Percentiles rank a stretch among this genome's conserved stretches.
phyloP scores from a whole-genome alignment of 2,888 invertebrate genomes.

The Hecatera dysodea region DNA sequence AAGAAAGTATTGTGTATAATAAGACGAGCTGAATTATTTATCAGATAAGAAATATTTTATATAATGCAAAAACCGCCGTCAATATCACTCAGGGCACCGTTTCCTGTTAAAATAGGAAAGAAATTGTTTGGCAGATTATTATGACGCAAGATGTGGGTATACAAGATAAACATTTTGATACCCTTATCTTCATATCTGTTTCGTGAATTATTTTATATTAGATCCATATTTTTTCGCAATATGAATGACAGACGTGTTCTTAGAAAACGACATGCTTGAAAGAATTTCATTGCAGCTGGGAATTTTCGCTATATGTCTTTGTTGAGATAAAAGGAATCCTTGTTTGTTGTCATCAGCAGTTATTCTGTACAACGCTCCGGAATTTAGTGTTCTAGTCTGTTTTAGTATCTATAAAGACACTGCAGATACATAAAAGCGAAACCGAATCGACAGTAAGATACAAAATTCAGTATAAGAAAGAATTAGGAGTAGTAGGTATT shows the following conservation, averaged over 20 bases:
- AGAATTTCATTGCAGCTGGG: constrained; percentile 20
- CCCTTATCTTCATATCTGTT: constrained; percentile 25
- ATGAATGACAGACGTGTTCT: background rate
- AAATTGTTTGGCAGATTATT: constrained; percentile 41
- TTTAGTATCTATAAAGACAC: background rate
- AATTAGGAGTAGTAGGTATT: background rate
- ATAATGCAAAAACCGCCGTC: constrained; percentile 57
- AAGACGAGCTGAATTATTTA: constrained; percentile 23
- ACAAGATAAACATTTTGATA: constrained; percentile 42
- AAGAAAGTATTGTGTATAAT: background rate
- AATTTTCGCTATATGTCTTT: background rate
- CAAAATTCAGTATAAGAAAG: background rate
- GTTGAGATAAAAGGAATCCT: background rate
- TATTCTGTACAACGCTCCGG: background rate
- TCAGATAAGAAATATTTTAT: constrained; percentile 27
- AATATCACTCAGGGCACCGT: constrained; percentile 55
- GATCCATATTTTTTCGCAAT: background rate
- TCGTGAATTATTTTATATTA: constrained; percentile 9
- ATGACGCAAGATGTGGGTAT: constrained; percentile 41
- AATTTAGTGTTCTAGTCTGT: background rate
- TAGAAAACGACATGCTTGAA: background rate
- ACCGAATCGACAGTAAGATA: background rate
- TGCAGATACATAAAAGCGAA: background rate
- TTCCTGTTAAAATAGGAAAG: constrained; percentile 36
- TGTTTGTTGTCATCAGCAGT: background rate